Evolutionary conservation across 2,888 invertebrate species (phyloP).

Genomic region (Nephrocerus scutellatus): DNA sequence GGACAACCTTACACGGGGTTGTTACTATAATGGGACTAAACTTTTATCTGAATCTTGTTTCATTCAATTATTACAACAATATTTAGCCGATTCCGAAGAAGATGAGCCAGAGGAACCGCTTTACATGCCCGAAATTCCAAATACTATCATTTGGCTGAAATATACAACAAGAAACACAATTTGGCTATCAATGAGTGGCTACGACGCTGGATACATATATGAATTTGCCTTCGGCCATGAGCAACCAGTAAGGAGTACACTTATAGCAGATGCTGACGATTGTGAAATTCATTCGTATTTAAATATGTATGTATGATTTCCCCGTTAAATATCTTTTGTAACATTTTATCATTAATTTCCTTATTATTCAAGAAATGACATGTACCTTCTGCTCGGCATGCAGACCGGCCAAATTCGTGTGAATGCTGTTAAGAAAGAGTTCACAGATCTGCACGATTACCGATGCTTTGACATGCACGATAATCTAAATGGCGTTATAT

Average conservation of each 20-base stretch:
- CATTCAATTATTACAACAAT: too few relatives aligned
- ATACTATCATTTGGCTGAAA: slow-evolving; percentile 53
- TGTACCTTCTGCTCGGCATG: slow-evolving; percentile 57
- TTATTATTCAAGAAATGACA: slow-evolving; percentile 48
- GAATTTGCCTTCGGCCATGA: slow-evolving; percentile 50
- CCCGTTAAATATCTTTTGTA: not conserved
- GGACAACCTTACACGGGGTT: not conserved
- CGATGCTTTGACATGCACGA: slow-evolving; percentile 71
- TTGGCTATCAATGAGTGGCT: slow-evolving; percentile 59
- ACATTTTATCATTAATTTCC: too few relatives aligned
- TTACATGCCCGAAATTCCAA: slow-evolving; percentile 54
- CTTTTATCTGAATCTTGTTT: too few relatives aligned
- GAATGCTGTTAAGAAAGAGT: slow-evolving; percentile 50
- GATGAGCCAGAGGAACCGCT: slow-evolving; percentile 51
- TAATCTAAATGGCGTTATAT: slow-evolving; percentile 60
- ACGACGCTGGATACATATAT: slow-evolving; percentile 62
- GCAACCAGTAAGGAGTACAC: slow-evolving; percentile 47
- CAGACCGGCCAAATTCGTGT: slow-evolving; percentile 56
- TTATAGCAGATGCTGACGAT: slow-evolving; percentile 52
- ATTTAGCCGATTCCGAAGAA: slow-evolving; percentile 52
- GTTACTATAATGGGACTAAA: too few relatives aligned
- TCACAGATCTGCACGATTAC: slow-evolving; percentile 56
- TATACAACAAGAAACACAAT: slow-evolving; percentile 51
- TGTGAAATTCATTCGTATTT: slow-evolving; percentile 53
- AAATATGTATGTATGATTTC: slow-evolving; percentile 48